Evolutionary conservation across 92 coral and sea anemone species (phyloP), one percentile per base, ranked within the genome.

Genomic region (Plumapathes pennacea): DNA sequence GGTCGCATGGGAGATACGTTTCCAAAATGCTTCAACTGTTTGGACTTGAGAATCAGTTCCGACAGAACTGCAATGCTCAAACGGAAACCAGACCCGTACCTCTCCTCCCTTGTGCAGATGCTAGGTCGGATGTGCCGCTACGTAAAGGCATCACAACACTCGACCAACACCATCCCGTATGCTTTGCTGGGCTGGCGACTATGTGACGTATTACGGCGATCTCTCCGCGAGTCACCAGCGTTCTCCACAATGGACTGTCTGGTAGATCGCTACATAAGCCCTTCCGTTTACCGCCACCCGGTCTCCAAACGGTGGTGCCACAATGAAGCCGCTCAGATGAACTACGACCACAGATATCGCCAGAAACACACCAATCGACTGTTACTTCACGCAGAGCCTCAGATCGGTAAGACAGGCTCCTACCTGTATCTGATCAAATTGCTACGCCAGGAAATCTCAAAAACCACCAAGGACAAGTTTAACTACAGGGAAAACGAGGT

Each of bases 1-100:
- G 81, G 81, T 30, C 81, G 81, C 20, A 74, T 64, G 81, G 81
- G 81, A 43, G 81, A 74, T 50, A 74, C 81, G 47, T 74, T 74
- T 25, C 81, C 81, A 25, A 65, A 64, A 5, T 63, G 81, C 41
- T 74, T 74, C 54, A 61, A 64, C 13, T 74, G 81, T 24, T 46
- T 74, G 25, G 81, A 74, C 67, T 29, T 74, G 15, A 72, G 81
- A 5, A 72, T 74, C n/a, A 75, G 48, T 47, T 75, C 40, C 51
- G 82, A 75, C 53, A 60, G 32, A 12, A 71, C 53, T 37, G 26
- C 28, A 21, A 63, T 50, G 32, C 60, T 29, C 50, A 62, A 44
- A 4, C 50, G 60, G 21, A 36, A 47, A 29, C 51, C 78, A 12
- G 26, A 52, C 25, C 12, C 51, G 13, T 71, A 21, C 54, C 58